A percentile compares a stretch with the other conserved stretches of the same genome.
Evolutionary conservation across 2,888 invertebrate species (phyloP).

Genomic region (Drosophila antonietae): DNA sequence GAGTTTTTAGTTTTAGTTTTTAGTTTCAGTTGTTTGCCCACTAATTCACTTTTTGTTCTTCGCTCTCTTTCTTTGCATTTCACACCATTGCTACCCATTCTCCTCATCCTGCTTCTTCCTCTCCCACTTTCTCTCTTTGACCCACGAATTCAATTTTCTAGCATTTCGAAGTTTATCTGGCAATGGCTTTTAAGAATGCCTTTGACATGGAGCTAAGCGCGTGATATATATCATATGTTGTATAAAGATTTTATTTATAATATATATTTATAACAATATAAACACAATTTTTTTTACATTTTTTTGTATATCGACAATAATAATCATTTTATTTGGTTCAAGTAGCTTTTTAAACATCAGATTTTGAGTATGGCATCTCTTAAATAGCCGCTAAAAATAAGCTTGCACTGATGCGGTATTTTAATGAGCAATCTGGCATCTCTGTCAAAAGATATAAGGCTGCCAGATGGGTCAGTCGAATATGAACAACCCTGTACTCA

Average conservation of each 20-base stretch:
- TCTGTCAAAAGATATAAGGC: too few species aligned
- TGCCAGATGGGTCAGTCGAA: too few species aligned
- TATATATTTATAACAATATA: too few species aligned
- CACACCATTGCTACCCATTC: background rate
- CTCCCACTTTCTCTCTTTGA: background rate
- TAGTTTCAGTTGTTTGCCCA: conserved; percentile 69
- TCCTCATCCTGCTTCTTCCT: background rate
- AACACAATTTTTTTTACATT: too few species aligned
- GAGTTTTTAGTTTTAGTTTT: conserved; percentile 77
- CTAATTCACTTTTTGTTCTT: conserved; percentile 71
- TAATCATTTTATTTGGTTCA: too few species aligned
- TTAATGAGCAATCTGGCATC: too few species aligned
- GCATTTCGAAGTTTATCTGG: background rate
- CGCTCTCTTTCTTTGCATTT: conserved; percentile 11
- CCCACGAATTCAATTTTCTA: conserved; percentile 56
- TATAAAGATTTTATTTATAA: background rate
- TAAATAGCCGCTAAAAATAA: too few species aligned
- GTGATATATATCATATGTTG: background rate
- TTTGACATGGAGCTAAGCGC: background rate
- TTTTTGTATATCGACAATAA: too few species aligned
- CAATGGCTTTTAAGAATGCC: background rate
- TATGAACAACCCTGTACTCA: too few species aligned
- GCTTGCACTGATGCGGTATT: too few species aligned
- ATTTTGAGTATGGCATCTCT: too few species aligned
- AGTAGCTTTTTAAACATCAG: too few species aligned